phyloP scores from a whole-genome alignment of 2,113 vertebrate genomes.

The Neolamprologus tretocephalus region DNA sequence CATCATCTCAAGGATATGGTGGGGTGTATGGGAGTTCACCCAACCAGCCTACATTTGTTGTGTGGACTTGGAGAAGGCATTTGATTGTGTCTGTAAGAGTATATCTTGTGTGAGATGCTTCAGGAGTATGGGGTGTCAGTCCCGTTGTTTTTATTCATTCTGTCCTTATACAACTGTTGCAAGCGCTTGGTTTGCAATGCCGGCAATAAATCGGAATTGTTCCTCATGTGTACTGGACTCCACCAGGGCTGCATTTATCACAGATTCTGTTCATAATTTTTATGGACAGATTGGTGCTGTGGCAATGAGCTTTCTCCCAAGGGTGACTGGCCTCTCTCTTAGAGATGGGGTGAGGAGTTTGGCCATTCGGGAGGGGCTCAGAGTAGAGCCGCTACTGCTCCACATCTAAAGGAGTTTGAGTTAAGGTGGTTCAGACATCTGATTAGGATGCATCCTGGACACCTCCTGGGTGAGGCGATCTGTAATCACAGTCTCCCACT shows the following conservation, averaged over 20 bases:
- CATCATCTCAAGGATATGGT: too few species aligned
- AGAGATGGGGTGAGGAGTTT: too few species aligned
- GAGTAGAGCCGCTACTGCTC: too few species aligned
- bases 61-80: neutral
- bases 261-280: neutral
- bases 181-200: neutral
- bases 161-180: neutral
- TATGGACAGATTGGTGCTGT: neutral
- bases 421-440: too few species aligned
- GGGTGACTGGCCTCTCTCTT: too few species aligned
- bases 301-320: neutral
- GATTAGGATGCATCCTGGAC: too few species aligned
- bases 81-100: neutral
- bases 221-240: neutral
- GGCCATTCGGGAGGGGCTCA: too few species aligned
- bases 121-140: neutral
- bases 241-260: neutral
- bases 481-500: too few species aligned
- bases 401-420: too few species aligned
- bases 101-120: neutral
- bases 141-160: neutral
- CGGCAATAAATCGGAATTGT: rapidly evolving
- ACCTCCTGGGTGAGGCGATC: too few species aligned
- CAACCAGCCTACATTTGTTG: neutral
- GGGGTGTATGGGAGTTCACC: neutral